Percentiles rank a stretch among this genome's conserved stretches.
Evolutionary conservation across 2,888 invertebrate species (phyloP).

Genomic region (Teinopalpus imperialis): DNA sequence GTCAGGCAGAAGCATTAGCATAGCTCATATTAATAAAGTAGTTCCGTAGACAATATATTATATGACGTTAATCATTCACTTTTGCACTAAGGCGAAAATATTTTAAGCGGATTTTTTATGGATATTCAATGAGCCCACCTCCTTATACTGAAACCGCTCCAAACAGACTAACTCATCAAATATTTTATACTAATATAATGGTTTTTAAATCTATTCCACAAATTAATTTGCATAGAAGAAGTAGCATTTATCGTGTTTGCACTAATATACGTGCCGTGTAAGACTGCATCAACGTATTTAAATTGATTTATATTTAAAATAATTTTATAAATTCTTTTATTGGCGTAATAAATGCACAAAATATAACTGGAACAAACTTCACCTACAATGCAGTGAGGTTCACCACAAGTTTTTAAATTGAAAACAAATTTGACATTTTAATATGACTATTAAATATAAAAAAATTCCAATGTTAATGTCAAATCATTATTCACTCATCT

Average conservation of each 20-base stretch:
- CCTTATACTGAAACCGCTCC: conserved; percentile 39
- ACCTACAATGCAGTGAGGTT: conserved; percentile 24
- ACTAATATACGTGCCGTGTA: conserved; percentile 1
- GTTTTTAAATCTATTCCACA: conserved; percentile 33
- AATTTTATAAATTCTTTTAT: background rate
- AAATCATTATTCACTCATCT: conserved; percentile 35
- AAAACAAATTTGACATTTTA: conserved; percentile 31
- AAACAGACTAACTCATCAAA: conserved; percentile 63
- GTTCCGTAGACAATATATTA: conserved; percentile 43
- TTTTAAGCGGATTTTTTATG: conserved; percentile 32
- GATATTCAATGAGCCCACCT: conserved; percentile 3
- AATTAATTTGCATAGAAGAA: conserved; percentile 12
- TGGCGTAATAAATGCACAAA: background rate
- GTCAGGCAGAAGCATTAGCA: conserved; percentile 63
- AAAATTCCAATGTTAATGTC: conserved; percentile 29
- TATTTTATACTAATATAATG: conserved; percentile 50
- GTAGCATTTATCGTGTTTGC: too few relatives aligned
- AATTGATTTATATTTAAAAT: background rate
- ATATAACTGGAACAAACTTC: conserved; percentile 11
- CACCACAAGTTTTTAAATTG: conserved; percentile 21
- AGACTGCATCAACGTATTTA: background rate
- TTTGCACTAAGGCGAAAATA: conserved; percentile 36
- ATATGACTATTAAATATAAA: conserved; percentile 17
- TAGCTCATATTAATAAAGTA: conserved; percentile 55
- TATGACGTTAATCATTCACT: conserved; percentile 35